These are phyloP conservation scores for Brenthis daphne DNA, from an alignment of 2,888 invertebrate species.

Conservation along the genomic window DNA sequence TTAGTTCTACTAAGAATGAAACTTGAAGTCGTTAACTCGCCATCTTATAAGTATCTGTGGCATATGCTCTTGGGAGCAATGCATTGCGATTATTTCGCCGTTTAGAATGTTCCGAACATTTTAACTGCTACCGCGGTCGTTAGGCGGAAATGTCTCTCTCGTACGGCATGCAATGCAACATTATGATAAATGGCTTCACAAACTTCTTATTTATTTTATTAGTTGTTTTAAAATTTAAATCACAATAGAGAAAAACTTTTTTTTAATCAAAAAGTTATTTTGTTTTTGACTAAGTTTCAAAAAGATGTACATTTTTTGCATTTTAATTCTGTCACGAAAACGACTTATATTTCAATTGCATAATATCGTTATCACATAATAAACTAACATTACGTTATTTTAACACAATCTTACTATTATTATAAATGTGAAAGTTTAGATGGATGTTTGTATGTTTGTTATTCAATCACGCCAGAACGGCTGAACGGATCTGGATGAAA, in stretches of 20 bases:
- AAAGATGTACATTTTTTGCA: too few species aligned
- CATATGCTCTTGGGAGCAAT: conserved; percentile 53
- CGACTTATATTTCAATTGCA: too few species aligned
- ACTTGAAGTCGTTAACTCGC: conserved; percentile 39
- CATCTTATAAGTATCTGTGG: conserved; percentile 47
- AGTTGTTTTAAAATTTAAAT: not conserved
- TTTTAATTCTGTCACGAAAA: too few species aligned
- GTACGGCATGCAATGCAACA: conserved; percentile 38
- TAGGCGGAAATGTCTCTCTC: conserved; percentile 58
- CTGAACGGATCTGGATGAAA: too few species aligned
- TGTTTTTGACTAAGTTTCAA: too few species aligned
- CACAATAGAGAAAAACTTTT: not conserved
- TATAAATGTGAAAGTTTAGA: too few species aligned
- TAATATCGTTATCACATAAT: too few species aligned
- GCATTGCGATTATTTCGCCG: conserved; percentile 68
- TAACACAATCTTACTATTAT: too few species aligned
- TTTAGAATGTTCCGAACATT: conserved; percentile 61
- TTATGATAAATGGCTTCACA: conserved; percentile 36
- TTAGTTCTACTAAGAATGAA: conserved; percentile 27
- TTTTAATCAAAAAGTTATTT: too few species aligned
- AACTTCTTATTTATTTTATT: conserved; percentile 24
- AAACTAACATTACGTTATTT: too few species aligned
- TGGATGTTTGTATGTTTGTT: too few species aligned
- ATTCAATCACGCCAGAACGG: too few species aligned
- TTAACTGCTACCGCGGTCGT: conserved; percentile 59